Percentiles rank a stretch among this genome's conserved stretches.
Evolutionary conservation across 2,113 vertebrate genomes (phyloP).

Genomic region (Sceloporus undulatus): DNA sequence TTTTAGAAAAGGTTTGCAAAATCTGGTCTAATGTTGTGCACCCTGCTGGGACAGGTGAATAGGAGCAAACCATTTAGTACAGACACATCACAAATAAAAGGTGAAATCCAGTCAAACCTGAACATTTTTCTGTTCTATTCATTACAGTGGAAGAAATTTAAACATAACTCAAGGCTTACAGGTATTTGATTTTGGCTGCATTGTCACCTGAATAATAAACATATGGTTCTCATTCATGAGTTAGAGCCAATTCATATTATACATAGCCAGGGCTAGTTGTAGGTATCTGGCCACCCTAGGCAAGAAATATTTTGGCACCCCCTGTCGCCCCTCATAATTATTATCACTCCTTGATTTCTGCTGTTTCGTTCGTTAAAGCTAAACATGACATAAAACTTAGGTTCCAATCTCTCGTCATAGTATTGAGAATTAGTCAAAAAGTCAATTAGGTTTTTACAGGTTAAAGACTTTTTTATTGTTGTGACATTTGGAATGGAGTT

Average conservation of each 20-base stretch:
- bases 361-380: too few species aligned
- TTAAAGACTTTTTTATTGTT: too few species aligned
- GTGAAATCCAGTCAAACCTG: not conserved
- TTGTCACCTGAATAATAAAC: not conserved
- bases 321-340: too few species aligned
- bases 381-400: too few species aligned
- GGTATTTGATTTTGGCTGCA: not conserved
- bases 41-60: constrained; percentile 28
- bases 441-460: too few species aligned
- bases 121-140: constrained; percentile 21
- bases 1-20: constrained; percentile 55
- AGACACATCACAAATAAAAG: constrained; percentile 14
- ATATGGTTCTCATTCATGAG: constrained; percentile 1
- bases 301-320: too few species aligned
- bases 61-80: constrained; percentile 2
- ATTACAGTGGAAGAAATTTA: not conserved
- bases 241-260: not conserved
- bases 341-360: too few species aligned
- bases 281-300: too few species aligned
- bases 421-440: too few species aligned
- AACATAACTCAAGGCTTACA: not conserved
- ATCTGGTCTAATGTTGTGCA: constrained; percentile 22
- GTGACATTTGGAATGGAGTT: too few species aligned
- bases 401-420: too few species aligned
- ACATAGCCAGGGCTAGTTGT: too few species aligned